Percentiles rank a stretch among this genome's conserved stretches.
These are phyloP conservation scores for Tetramorium bicarinatum DNA, from an alignment of 2,888 invertebrate genomes.

Conservation along the genomic window DNA sequence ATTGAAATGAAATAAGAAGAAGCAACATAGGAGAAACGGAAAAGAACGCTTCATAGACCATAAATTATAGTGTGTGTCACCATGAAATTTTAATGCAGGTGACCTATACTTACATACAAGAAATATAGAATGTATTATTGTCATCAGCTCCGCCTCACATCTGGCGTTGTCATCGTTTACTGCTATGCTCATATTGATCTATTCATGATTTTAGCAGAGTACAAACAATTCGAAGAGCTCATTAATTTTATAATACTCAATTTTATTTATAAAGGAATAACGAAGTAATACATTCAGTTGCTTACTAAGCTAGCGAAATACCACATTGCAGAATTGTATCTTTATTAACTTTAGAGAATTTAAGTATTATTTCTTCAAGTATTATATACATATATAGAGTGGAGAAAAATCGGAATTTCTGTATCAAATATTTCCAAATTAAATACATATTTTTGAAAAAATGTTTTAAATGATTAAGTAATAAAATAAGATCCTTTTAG, in stretches of 20 bases:
- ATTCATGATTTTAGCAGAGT: too few species aligned
- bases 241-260: too few species aligned
- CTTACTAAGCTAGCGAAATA: neutral
- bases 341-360: neutral
- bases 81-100: slow-evolving; percentile 33
- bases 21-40: neutral
- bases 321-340: neutral
- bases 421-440: neutral
- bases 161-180: neutral
- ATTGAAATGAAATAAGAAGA: neutral
- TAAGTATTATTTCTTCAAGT: neutral
- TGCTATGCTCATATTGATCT: too few species aligned
- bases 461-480: neutral
- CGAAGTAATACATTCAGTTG: neutral
- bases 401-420: neutral
- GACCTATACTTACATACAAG: neutral
- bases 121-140: slow-evolving; percentile 16
- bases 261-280: neutral
- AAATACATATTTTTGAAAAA: slow-evolving; percentile 1
- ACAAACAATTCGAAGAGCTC: too few species aligned
- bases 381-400: neutral
- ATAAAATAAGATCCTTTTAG: neutral
- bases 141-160: neutral
- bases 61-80: slow-evolving; percentile 12
- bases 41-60: neutral